Evolutionary conservation across 2,797 vertebrate species (phyloP).

Genomic region (Xenops minutus): DNA sequence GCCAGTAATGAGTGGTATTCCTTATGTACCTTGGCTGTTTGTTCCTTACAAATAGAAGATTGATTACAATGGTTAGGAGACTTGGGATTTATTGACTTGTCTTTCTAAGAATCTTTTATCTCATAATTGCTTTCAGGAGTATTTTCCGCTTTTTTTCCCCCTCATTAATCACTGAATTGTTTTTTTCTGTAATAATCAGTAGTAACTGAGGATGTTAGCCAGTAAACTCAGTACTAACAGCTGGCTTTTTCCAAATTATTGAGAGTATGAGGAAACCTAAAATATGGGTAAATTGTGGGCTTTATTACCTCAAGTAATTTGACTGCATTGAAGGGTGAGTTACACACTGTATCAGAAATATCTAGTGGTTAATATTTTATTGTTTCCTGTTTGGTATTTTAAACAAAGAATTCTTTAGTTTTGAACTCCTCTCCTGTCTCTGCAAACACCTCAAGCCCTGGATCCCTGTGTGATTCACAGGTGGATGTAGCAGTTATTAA

Average conservation of each 20-base stretch:
- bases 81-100: neutral
- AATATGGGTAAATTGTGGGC: neutral
- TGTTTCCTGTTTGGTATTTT: neutral
- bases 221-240: neutral
- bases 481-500: neutral
- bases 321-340: neutral
- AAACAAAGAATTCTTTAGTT: neutral
- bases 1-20: neutral
- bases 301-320: neutral
- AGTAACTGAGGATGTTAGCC: neutral
- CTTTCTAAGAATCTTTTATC: neutral
- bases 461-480: neutral
- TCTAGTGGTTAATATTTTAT: neutral
- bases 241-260: neutral
- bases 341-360: neutral
- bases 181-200: neutral
- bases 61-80: neutral
- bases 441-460: neutral
- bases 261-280: neutral
- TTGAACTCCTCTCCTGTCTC: neutral
- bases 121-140: neutral
- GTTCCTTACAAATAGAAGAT: conserved; percentile 30
- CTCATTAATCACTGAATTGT: neutral
- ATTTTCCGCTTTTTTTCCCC: neutral
- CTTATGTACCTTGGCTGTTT: neutral